A percentile compares a stretch with the other conserved stretches of the same genome.
These are phyloP conservation scores for Potamarius usumacintae DNA, from an alignment of 2,113 vertebrate genomes.

Conservation along the genomic window DNA sequence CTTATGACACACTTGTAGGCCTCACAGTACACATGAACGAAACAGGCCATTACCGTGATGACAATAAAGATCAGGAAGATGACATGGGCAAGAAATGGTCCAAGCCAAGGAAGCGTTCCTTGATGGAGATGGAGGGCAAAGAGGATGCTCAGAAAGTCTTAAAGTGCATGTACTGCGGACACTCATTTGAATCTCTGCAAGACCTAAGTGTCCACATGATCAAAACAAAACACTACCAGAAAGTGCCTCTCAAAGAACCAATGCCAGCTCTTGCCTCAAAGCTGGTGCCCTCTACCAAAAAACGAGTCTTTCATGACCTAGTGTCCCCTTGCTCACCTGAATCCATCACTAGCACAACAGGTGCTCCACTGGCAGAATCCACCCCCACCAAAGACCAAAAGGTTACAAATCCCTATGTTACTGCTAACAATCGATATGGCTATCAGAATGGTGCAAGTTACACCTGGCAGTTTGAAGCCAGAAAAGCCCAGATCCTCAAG, in stretches of 20 bases:
- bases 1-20: constrained; percentile 95
- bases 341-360: constrained; percentile 76
- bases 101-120: constrained; percentile 93
- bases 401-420: constrained; percentile 92
- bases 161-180: constrained; percentile 99
- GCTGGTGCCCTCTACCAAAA: constrained; percentile 94
- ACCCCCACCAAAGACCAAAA: constrained; percentile 86
- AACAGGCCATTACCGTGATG: constrained; percentile 96
- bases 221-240: constrained; percentile 99
- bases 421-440: constrained; percentile 96
- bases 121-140: constrained; percentile 99
- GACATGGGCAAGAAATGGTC: constrained; percentile 95
- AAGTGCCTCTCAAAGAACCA: constrained; percentile 99
- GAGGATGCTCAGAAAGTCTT: constrained; percentile 98
- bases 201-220: constrained; percentile 99
- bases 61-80: constrained; percentile 92
- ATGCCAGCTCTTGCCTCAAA: constrained; percentile 92
- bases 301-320: constrained; percentile 90
- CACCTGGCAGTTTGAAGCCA: constrained; percentile 98
- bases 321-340: constrained; percentile 91
- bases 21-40: constrained; percentile 99
- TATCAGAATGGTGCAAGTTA: constrained; percentile 99
- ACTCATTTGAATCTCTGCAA: constrained; percentile 97
- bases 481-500: constrained; percentile 97
- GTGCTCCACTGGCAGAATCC: constrained; percentile 77